Evolutionary conservation across 1,140 invertebrate genomes (phyloP).

Genomic region (Latrodectus geometricus): DNA sequence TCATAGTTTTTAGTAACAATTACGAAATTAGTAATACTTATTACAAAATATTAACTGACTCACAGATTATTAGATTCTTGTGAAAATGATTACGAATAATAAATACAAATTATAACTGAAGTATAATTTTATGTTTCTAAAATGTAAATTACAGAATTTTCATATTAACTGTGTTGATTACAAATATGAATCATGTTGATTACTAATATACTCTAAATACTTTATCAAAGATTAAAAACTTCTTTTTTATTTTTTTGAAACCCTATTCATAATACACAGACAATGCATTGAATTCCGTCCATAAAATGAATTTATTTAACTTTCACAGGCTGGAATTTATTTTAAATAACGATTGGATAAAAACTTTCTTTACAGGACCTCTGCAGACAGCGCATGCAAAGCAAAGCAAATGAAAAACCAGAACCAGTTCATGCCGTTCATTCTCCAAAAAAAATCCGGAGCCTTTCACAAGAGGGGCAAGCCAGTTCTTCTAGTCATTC

Average conservation of each 20-base stretch:
- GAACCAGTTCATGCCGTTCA: conserved; percentile 70
- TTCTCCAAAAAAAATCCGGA: conserved; percentile 79
- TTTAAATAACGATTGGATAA: background rate
- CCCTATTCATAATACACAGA: background rate
- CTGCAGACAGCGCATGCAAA: conserved; percentile 93
- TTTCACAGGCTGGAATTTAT: background rate
- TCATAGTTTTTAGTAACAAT: too few species aligned
- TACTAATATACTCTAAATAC: too few species aligned
- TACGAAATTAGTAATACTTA: too few species aligned
- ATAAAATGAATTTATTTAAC: background rate
- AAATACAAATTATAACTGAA: too few species aligned
- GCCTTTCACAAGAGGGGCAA: conserved; percentile 81
- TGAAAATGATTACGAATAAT: too few species aligned
- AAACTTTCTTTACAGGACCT: conserved; percentile 76
- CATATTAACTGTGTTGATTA: too few species aligned
- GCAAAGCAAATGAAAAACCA: conserved; percentile 73
- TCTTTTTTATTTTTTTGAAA: background rate
- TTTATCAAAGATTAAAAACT: background rate
- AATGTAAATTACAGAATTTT: too few species aligned
- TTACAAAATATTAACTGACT: too few species aligned
- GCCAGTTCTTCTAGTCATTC: conserved; percentile 88
- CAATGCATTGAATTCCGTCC: background rate
- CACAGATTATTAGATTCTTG: too few species aligned
- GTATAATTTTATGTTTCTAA: too few species aligned
- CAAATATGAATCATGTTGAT: too few species aligned